A percentile compares a stretch with the other conserved stretches of the same genome.
Conservation (phyloP, 2,113 vertebrate genomes). For the Candoia aspera region DNA sequence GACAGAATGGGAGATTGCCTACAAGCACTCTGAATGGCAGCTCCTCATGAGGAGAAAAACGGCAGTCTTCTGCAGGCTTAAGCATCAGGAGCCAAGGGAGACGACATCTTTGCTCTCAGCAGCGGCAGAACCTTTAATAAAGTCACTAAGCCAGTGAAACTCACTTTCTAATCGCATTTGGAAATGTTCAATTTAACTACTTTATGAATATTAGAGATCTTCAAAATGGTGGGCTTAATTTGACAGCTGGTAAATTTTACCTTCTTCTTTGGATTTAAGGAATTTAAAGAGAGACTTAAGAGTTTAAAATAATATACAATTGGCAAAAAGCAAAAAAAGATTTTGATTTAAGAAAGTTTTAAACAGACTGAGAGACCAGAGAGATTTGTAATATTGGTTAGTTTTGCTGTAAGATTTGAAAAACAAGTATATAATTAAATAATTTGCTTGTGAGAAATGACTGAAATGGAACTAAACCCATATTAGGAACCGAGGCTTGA, state of each 20-base stretch:
- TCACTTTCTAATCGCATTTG: background rate
- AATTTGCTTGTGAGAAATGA: background rate
- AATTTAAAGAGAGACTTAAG: background rate
- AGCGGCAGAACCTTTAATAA: background rate
- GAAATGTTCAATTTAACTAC: background rate
- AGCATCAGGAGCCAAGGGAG: background rate
- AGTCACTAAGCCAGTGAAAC: background rate
- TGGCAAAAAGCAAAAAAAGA: background rate
- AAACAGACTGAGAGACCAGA: background rate
- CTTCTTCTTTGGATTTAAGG: background rate
- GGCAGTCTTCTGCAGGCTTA: background rate
- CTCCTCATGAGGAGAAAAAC: background rate
- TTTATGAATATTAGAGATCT: background rate
- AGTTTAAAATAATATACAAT: background rate
- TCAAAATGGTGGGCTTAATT: background rate
- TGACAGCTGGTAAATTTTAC: background rate
- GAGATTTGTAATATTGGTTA: background rate
- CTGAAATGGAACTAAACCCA: background rate
- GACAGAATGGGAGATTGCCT: background rate
- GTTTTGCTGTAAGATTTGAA: background rate
- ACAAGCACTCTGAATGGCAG: background rate
- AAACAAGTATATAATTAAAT: background rate
- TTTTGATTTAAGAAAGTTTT: background rate
- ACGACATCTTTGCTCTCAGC: background rate
- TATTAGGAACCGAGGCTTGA: background rate